Base-by-base conservation (phyloP, 1,140 invertebrate genomes). In the Heliconius hermathena region DNA sequence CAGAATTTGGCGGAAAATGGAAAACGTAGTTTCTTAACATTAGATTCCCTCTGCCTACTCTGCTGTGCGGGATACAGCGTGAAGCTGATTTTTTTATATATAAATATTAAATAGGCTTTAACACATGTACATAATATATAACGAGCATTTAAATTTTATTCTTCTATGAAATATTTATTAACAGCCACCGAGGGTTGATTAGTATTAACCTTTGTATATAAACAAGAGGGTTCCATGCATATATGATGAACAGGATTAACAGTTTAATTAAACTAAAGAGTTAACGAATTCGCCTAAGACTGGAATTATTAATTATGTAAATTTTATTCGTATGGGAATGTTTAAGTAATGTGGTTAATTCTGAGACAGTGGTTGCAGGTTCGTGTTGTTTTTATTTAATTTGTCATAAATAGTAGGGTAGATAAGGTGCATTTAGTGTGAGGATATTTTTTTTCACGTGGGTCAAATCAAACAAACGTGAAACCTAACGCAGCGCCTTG, bases 191-290 rank as follows among this genome's bases (percentile, higher is more conserved):
- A n/a, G 49, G 29, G 52, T 74, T 74, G 73, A 74, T 74, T 74
- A 74, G 29, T 57, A 60, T 52, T 36, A 46, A 36, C 52, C 73
- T 52, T 54, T 36, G 52, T 54, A 74, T 74, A 74, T 74, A 74
- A 74, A 74, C 73, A 75, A 36, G 18, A 38, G 8, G 74, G 29
- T 29, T 33, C 72, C 73, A 73, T 78, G 54, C 54, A 78, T 78
- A 78, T 60, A 74, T n/a, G 72, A 78, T 73, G 52, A 73, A 73
- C 72, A 60, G 41, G 57, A 78, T 73, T 78, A 73, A 60, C 38
- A 71, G 75, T 71, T 71, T 77, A 73, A 78, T 78, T 78, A 78
- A 78, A 73, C 54, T 46, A 60, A 66, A 29, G 72, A 41, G 33
- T 73, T 73, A 41, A 57, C 33, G 22, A 26, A 73, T 72, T 60